phyloP scores from a whole-genome alignment of 2,113 vertebrate genomes.

The Serinus canaria region DNA sequence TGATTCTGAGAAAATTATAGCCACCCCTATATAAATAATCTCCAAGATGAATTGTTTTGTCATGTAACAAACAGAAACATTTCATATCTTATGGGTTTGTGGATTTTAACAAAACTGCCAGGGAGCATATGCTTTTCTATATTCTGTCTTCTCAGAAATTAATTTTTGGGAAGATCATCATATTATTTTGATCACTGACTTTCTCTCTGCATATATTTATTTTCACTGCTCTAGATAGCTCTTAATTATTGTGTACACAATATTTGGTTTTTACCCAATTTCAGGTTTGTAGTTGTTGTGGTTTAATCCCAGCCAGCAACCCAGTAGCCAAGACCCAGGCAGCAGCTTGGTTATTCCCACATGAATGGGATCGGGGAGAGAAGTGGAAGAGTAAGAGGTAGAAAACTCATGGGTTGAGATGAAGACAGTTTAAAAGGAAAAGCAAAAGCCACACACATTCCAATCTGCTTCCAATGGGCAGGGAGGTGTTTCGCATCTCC shows the following conservation, averaged over 20 bases:
- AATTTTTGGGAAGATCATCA: neutral
- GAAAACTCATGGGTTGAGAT: neutral
- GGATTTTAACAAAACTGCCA: neutral
- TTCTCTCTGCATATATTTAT: neutral
- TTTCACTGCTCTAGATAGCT: neutral
- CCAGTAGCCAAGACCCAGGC: neutral
- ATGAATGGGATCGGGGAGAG: accelerated
- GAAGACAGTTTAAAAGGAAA: neutral
- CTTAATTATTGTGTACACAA: neutral
- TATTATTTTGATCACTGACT: neutral
- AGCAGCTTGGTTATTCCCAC: neutral
- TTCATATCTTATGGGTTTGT: neutral
- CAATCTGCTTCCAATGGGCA: neutral
- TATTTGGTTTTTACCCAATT: neutral
- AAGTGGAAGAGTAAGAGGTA: neutral
- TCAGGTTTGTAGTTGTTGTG: neutral
- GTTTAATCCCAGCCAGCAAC: neutral
- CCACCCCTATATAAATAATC: neutral
- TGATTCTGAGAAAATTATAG: neutral
- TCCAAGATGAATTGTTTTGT: neutral
- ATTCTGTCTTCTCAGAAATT: neutral
- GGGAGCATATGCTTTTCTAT: neutral
- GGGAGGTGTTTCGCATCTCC: neutral
- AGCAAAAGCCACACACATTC: neutral
- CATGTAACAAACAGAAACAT: neutral